Conservation (phyloP, 2,113 vertebrate genomes). For the Vimba vimba region DNA sequence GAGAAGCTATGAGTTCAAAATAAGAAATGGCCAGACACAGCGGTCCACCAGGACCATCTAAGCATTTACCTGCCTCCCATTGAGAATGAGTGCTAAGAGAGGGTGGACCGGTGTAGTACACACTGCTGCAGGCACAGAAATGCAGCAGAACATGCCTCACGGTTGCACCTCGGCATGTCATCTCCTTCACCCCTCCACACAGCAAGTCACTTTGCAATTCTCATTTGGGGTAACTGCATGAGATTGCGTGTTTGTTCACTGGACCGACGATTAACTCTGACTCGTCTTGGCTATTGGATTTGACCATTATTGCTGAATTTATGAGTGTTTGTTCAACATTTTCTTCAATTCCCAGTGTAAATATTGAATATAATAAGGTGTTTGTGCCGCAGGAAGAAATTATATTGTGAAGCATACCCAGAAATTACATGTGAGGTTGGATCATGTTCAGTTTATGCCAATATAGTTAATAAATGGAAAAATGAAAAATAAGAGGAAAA, state of each 20-base stretch:
- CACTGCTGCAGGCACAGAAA: slow-evolving; percentile 17
- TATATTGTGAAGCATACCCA: background rate
- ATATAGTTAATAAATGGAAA: background rate
- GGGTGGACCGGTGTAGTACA: background rate
- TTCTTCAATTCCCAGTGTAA: background rate
- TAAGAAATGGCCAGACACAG: background rate
- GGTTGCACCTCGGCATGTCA: background rate
- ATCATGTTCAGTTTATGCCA: background rate
- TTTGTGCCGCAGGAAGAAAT: background rate
- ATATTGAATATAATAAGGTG: background rate
- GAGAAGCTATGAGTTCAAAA: slow-evolving; percentile 14
- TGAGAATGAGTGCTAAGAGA: slow-evolving; percentile 15
- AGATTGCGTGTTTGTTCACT: slow-evolving; percentile 1
- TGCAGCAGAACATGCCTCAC: background rate
- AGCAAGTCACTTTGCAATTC: background rate
- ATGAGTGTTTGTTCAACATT: slow-evolving; percentile 5
- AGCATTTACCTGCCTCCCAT: slow-evolving; percentile 21
- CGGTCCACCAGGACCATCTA: slow-evolving; percentile 19
- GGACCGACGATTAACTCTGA: background rate
- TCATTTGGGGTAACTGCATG: background rate
- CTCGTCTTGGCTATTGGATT: background rate
- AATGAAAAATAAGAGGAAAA: background rate
- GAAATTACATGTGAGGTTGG: background rate
- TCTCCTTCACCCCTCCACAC: background rate
- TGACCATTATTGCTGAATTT: background rate